Base-by-base conservation (phyloP, 2,113 vertebrate species). In the Hyaena hyaena region DNA sequence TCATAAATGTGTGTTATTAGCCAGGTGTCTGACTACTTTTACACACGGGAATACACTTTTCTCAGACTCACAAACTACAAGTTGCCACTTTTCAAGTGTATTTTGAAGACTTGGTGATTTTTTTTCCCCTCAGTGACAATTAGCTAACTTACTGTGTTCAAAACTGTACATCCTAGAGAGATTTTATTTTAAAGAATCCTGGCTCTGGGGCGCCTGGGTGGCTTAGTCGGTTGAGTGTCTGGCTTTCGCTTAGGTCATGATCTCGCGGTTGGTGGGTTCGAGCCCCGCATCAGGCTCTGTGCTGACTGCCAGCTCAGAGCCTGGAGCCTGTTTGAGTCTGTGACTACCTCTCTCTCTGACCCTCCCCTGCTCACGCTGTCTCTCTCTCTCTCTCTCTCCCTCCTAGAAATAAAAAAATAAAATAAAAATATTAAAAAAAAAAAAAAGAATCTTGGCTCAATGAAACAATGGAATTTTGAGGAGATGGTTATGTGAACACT, bases 171-270 rank as follows among this genome's bases (percentile, higher is more conserved):
- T 79, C 35, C 43, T 83, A 76, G 77, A 94, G 10, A 66, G 43
- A 55, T 73, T 95, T 19, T 97, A n/a, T 55, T 89, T 93, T 80
- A 94, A 94, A 73, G 76, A 95, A 88, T 86, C 69, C 43, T 93
- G 15, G 81, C 39, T 39, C 39, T 39, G 39, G 39, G 39, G 39
- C 3, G 39, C 39, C 39, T 39, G 39, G 39, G 39, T 39, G 39
- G 39, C 39, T 39, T 39, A 39, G 39, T 39, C 39, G 39, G 39
- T 39, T 39, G 39, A 39, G 39, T 39, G 39, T 39, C 39, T 3
- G 39, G 39, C 39, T 39, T 39, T 39, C 39, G 39, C 39, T 39
- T 39, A 39, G 39, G 39, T 39, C 39, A 39, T 39, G 39, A 39
- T 39, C 39, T 39, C 39, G 39, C 39, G 39, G 39, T 39, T 39